Evolutionary conservation across 2,113 vertebrate species (phyloP).

Genomic region (Myiopsitta monachus): DNA sequence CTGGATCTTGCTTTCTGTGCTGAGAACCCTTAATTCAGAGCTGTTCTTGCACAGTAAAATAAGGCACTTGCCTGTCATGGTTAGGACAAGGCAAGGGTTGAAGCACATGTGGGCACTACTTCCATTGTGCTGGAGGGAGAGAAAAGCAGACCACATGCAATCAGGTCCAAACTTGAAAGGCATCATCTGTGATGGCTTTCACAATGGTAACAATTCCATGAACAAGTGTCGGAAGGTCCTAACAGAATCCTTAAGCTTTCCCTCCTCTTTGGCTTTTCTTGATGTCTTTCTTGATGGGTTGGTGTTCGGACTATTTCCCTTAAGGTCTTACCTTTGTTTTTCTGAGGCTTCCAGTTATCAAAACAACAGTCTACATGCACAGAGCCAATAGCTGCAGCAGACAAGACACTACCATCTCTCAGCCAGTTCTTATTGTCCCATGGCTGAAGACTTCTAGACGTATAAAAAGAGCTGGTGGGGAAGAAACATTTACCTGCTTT

Average conservation of each 20-base stretch:
- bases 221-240: background rate
- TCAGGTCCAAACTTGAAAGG: background rate
- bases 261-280: background rate
- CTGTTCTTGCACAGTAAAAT: background rate
- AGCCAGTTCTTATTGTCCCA: background rate
- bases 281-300: background rate
- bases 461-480: background rate
- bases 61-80: background rate
- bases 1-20: background rate
- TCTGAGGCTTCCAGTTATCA: background rate
- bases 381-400: background rate
- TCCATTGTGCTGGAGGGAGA: background rate
- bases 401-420: background rate
- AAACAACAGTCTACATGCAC: background rate
- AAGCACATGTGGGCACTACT: background rate
- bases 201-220: background rate
- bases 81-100: background rate
- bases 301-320: background rate
- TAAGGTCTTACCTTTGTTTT: background rate
- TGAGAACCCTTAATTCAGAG: background rate
- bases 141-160: background rate
- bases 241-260: background rate
- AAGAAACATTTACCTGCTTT: background rate
- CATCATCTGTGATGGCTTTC: background rate
- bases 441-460: background rate